These are phyloP conservation scores for Loripinus fragilis DNA, from an alignment of 2,888 invertebrate species.

Conservation along the genomic window DNA sequence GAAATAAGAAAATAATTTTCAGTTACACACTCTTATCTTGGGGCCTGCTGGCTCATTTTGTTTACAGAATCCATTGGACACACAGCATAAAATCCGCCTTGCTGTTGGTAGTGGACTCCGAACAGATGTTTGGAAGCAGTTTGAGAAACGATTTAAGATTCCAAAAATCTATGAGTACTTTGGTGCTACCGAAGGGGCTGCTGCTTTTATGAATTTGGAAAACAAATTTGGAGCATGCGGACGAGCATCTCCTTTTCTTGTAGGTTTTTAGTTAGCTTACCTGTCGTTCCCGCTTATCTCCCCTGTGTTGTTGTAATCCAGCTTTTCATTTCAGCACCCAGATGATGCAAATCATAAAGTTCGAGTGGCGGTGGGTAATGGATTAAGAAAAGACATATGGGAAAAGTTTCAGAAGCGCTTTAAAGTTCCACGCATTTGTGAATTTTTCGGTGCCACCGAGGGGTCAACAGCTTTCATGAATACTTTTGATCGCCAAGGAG, in stretches of 20 bases:
- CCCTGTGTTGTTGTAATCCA: background rate
- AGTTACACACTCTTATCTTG: too few relatives aligned
- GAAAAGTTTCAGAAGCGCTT: conserved; percentile 93
- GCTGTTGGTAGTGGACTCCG: conserved; percentile 96
- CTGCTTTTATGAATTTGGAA: conserved; percentile 96
- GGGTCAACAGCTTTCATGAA: conserved; percentile 98
- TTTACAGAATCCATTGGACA: conserved; percentile 77
- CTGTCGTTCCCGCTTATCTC: background rate
- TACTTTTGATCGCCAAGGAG: conserved; percentile 88
- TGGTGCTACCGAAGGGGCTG: conserved; percentile 98
- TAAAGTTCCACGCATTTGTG: conserved; percentile 91
- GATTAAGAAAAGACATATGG: conserved; percentile 96
- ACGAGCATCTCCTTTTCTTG: conserved; percentile 50
- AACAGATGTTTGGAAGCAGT: conserved; percentile 96
- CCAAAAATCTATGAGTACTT: conserved; percentile 94
- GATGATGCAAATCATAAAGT: conserved; percentile 83
- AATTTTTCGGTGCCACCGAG: conserved; percentile 98
- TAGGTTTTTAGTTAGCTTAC: conserved; percentile 33
- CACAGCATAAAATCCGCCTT: conserved; percentile 85
- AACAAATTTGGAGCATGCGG: conserved; percentile 85
- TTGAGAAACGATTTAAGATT: conserved; percentile 93
- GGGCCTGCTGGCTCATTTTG: background rate
- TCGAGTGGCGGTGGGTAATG: conserved; percentile 94
- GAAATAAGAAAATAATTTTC: too few relatives aligned
- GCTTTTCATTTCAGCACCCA: conserved; percentile 61